Percentiles rank a stretch among this genome's conserved stretches.
These are phyloP conservation scores for Lacanobia oleracea DNA, from an alignment of 2,888 invertebrate genomes.

Conservation along the genomic window DNA sequence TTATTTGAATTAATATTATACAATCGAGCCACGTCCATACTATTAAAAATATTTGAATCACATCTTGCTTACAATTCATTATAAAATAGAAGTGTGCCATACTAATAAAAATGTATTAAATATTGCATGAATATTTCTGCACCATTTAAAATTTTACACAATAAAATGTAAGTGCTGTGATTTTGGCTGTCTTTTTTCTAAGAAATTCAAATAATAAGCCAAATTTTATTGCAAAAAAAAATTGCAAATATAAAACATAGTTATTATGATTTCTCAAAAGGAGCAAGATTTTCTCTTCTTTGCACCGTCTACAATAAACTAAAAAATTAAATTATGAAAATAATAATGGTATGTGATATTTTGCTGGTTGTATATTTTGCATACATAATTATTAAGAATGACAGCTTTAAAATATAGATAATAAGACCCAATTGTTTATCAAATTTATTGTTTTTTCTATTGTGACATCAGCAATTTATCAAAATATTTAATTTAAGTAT, in stretches of 20 bases:
- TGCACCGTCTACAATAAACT: conserved; percentile 59
- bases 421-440: conserved; percentile 71
- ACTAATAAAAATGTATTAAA: conserved; percentile 51
- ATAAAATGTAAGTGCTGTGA: conserved; percentile 63
- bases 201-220: conserved; percentile 41
- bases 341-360: conserved; percentile 81
- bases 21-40: conserved; percentile 36
- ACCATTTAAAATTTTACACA: conserved; percentile 63
- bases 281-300: conserved; percentile 43
- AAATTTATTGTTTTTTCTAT: conserved; percentile 39
- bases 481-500: background rate
- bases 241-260: conserved; percentile 24
- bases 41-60: conserved; percentile 43
- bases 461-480: conserved; percentile 41
- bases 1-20: conserved; percentile 18
- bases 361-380: conserved; percentile 85
- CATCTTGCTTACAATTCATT: conserved; percentile 46
- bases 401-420: conserved; percentile 81
- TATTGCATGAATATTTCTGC: conserved; percentile 61
- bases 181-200: conserved; percentile 63
- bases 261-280: conserved; percentile 39
- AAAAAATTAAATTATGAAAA: conserved; percentile 54
- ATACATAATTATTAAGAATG: conserved; percentile 75
- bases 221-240: conserved; percentile 29
- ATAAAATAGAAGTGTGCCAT: conserved; percentile 67